These are phyloP conservation scores for Perizoma flavofasciatum DNA, from an alignment of 2,888 invertebrate species.

Conservation along the genomic window DNA sequence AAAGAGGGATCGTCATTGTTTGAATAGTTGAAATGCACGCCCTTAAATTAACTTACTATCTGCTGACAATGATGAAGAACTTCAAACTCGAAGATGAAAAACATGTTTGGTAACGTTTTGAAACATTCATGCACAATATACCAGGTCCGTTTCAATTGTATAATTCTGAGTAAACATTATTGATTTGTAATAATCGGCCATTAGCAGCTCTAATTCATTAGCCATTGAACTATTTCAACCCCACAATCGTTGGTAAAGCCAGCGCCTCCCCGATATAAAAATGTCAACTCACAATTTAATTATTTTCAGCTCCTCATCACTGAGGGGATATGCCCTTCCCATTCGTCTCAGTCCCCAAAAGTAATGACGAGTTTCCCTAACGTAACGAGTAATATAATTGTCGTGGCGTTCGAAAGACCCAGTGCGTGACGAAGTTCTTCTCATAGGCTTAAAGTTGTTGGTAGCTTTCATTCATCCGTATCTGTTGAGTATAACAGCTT, in stretches of 20 bases:
- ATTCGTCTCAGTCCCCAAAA: conserved; percentile 29
- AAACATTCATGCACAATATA: no score
- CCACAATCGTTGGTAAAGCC: conserved; percentile 25
- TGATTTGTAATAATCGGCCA: not conserved
- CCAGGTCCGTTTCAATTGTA: not conserved
- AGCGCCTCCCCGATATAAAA: conserved; percentile 26
- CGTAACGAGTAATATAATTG: conserved; percentile 37
- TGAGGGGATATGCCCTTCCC: conserved; percentile 28
- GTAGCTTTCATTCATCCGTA: conserved; percentile 41
- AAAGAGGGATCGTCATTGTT: no score
- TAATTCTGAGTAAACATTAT: not conserved
- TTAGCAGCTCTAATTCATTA: conserved; percentile 8
- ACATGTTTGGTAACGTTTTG: no score
- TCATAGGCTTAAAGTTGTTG: conserved; percentile 29
- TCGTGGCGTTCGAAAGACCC: conserved; percentile 30
- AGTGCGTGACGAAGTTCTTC: conserved; percentile 37
- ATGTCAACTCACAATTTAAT: conserved; percentile 35
- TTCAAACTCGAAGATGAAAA: no score
- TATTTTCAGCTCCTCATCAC: conserved; percentile 27
- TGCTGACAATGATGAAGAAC: no score
- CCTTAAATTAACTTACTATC: no score
- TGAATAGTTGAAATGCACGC: no score
- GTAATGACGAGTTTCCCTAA: conserved; percentile 31
- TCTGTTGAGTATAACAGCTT: conserved; percentile 45
- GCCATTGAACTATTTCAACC: conserved; percentile 4